A percentile compares a stretch with the other conserved stretches of the same genome.
These are phyloP conservation scores for Heterohyrax brucei DNA, from an alignment of 2,797 vertebrate genomes.

Conservation along the genomic window DNA sequence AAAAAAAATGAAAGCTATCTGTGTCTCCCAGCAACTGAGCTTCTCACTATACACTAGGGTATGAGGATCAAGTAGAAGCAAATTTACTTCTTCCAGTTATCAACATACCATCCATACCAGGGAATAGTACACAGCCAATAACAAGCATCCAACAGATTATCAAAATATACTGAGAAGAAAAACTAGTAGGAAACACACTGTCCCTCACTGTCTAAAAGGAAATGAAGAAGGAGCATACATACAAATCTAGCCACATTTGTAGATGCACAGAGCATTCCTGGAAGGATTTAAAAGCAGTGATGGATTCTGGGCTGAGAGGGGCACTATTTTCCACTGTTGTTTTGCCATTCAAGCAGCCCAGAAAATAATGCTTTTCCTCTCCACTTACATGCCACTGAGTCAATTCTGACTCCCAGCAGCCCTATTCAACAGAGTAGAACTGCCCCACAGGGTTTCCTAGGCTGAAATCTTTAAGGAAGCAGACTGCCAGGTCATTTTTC, in stretches of 20 bases:
- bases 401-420: too few species aligned
- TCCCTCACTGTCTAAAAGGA: neutral
- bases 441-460: too few species aligned
- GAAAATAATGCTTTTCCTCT: neutral
- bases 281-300: neutral
- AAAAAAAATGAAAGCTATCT: neutral
- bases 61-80: neutral
- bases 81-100: neutral
- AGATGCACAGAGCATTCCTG: neutral
- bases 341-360: neutral
- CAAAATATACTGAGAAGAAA: neutral
- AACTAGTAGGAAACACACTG: neutral
- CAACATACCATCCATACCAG: neutral
- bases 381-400: too few species aligned
- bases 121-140: neutral
- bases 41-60: neutral
- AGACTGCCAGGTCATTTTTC: too few species aligned
- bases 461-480: too few species aligned
- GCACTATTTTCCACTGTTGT: neutral
- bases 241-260: neutral
- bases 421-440: too few species aligned
- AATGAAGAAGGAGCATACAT: neutral
- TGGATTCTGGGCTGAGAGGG: neutral
- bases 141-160: constrained; percentile 3
- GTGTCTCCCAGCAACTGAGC: neutral